These are phyloP conservation scores for Coleophora deauratella DNA, from an alignment of 2,888 invertebrate genomes.

Conservation along the genomic window DNA sequence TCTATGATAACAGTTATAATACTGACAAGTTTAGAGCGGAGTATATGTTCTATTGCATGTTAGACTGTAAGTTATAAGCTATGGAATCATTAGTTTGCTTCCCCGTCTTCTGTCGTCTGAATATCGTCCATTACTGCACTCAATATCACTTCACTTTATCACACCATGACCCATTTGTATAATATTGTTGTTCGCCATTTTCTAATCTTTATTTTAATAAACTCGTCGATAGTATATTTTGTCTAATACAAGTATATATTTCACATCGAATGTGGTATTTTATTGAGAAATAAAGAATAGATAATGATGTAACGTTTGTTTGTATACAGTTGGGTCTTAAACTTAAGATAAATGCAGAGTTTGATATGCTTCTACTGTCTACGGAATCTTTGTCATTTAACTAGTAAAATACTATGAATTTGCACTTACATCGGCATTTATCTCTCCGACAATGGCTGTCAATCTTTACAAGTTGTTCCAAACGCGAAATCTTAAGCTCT, in stretches of 20 bases:
- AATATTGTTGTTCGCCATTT: neutral
- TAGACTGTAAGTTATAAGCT: constrained; percentile 15
- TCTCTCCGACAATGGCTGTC: constrained; percentile 28
- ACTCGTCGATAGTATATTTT: neutral
- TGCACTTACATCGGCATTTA: constrained; percentile 39
- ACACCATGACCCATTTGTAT: neutral
- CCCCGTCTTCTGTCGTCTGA: constrained; percentile 63
- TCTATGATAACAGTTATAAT: constrained; percentile 49
- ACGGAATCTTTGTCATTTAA: neutral
- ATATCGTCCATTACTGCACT: constrained; percentile 61
- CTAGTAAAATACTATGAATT: no score
- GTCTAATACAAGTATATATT: neutral
- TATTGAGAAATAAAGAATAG: neutral
- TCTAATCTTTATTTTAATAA: neutral
- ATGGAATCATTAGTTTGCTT: constrained; percentile 42
- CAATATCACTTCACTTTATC: constrained; percentile 46
- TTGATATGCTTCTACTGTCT: constrained; percentile 19
- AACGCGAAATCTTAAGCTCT: constrained; percentile 20
- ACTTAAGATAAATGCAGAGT: constrained; percentile 56
- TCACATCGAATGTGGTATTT: no score
- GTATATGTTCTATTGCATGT: constrained; percentile 38
- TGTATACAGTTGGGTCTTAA: neutral
- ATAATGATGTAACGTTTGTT: neutral
- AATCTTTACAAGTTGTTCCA: constrained; percentile 21
- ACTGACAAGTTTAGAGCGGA: constrained; percentile 41